These are phyloP conservation scores for Chrysemys picta DNA, from an alignment of 2,113 vertebrate genomes.

Conservation along the genomic window DNA sequence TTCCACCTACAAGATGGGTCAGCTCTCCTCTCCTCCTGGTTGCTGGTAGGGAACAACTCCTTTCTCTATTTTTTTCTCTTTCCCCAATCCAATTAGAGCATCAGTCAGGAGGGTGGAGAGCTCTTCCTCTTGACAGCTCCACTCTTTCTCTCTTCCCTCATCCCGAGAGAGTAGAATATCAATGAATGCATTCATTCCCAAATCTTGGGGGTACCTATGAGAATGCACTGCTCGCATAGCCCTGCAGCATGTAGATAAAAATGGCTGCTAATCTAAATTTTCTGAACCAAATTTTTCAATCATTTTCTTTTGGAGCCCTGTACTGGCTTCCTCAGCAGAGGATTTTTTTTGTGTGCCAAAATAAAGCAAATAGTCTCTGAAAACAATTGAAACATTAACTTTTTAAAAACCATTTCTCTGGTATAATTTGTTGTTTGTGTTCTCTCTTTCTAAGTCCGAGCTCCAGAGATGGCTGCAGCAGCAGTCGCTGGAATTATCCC, in stretches of 20 bases:
- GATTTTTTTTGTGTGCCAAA: not conserved
- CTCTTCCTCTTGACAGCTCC: not conserved
- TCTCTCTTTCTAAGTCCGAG: not conserved
- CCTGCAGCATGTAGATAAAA: not conserved
- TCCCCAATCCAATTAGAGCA: not conserved
- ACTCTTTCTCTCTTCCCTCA: not conserved
- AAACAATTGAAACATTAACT: not conserved
- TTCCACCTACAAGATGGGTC: not conserved
- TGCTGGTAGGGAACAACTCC: not conserved
- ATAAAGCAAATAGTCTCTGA: not conserved
- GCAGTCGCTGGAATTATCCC: slow-evolving; percentile 50
- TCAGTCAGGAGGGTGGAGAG: not conserved
- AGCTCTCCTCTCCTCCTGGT: not conserved
- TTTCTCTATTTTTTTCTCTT: not conserved
- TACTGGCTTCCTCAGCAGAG: not conserved
- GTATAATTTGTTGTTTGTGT: not conserved
- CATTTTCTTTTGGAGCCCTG: not conserved
- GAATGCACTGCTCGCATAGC: not conserved
- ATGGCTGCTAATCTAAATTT: not conserved
- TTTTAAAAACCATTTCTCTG: not conserved
- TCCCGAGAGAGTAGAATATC: not conserved
- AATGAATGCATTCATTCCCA: not conserved
- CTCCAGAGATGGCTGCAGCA: not conserved
- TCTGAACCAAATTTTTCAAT: not conserved
- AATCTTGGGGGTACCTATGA: not conserved